Conservation (phyloP, 2,797 vertebrate genomes). For the Otus scops region DNA sequence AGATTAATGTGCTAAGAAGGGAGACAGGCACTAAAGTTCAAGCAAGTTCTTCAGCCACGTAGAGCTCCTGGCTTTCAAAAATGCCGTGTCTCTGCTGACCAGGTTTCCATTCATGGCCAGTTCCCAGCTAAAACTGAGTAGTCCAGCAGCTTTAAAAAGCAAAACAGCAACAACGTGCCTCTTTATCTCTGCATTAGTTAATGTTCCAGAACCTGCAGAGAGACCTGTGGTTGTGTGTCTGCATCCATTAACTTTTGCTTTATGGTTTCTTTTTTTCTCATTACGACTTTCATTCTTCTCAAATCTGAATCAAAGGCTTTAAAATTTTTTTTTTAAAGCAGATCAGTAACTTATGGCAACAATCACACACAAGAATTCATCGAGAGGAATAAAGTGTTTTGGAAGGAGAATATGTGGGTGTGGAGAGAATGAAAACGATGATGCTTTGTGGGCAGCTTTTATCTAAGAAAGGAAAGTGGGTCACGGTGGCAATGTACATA, state of each 20-base stretch:
- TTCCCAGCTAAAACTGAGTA: not conserved
- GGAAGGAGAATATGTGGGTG: not conserved
- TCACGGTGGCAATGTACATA: accelerated
- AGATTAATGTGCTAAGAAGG: accelerated
- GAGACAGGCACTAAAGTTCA: too few relatives aligned
- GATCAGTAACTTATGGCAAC: not conserved
- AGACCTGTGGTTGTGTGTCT: not conserved
- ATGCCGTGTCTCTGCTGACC: accelerated
- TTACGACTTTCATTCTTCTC: not conserved
- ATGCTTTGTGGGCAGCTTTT: not conserved
- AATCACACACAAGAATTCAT: not conserved
- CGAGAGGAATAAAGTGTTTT: not conserved
- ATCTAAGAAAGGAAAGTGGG: not conserved
- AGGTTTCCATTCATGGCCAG: accelerated
- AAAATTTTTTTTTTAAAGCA: not conserved
- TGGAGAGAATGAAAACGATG: not conserved
- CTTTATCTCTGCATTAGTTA: not conserved
- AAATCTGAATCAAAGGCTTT: not conserved
- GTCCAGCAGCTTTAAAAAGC: not conserved
- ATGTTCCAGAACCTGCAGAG: not conserved
- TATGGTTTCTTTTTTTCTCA: not conserved
- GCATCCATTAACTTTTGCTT: not conserved
- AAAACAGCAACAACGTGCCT: not conserved
- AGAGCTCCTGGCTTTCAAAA: not conserved
- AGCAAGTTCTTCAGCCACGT: not conserved